phyloP scores from a whole-genome alignment of 2,797 vertebrate genomes.

The Sebastes oblongus region DNA sequence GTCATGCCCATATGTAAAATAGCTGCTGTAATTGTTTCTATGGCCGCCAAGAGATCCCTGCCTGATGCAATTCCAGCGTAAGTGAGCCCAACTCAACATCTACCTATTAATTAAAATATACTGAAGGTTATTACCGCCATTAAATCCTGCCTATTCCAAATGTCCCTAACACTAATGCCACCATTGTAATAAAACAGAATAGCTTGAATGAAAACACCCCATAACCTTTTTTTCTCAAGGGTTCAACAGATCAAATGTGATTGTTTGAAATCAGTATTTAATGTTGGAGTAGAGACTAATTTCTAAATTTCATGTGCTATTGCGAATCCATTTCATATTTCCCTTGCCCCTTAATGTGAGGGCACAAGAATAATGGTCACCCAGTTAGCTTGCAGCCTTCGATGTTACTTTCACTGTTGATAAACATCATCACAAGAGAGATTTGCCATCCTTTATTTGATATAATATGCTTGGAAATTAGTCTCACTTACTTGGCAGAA shows the following conservation, averaged over 20 bases:
- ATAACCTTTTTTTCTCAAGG: neutral
- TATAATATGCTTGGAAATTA: conserved; percentile 49
- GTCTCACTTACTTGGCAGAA: conserved; percentile 45
- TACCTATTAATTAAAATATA: neutral
- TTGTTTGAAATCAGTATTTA: neutral
- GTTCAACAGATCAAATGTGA: neutral
- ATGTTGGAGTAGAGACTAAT: neutral
- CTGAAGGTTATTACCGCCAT: neutral
- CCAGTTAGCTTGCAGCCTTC: neutral
- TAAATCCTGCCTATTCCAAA: neutral
- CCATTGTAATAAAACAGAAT: neutral
- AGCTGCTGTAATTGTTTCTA: neutral
- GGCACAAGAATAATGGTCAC: neutral
- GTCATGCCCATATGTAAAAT: neutral
- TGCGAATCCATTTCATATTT: neutral
- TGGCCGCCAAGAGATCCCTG: neutral
- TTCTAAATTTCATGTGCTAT: neutral
- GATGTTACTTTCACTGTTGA: neutral
- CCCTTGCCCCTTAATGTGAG: neutral
- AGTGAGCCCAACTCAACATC: neutral
- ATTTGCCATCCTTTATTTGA: conserved; percentile 47
- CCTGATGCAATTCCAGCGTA: neutral
- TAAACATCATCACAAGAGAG: conserved; percentile 38
- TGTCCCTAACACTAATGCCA: neutral
- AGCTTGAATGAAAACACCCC: neutral